These are phyloP conservation scores for Centropus unirufus DNA, from an alignment of 2,113 vertebrate genomes.

Conservation along the genomic window DNA sequence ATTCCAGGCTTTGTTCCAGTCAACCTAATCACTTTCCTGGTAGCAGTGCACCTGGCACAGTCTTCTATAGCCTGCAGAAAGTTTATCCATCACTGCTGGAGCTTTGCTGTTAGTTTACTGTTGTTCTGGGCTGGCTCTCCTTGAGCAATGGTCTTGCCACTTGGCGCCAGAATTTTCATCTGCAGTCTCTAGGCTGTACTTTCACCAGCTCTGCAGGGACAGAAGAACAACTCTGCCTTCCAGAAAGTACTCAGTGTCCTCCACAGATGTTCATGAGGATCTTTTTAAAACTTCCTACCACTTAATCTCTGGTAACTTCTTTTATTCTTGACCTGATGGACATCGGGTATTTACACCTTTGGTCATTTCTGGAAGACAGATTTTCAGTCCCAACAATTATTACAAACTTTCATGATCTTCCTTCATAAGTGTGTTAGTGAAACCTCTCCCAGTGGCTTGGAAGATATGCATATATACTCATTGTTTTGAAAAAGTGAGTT, in stretches of 20 bases:
- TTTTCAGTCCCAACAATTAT: background rate
- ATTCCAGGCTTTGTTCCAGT: constrained; percentile 17
- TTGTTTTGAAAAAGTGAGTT: background rate
- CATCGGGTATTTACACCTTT: background rate
- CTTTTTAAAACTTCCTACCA: background rate
- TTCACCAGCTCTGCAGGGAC: background rate
- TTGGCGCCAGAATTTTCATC: constrained; percentile 48
- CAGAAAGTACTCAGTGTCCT: constrained; percentile 31
- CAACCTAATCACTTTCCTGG: constrained; percentile 5
- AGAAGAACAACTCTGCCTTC: background rate
- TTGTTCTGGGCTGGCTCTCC: background rate
- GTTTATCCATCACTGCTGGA: background rate
- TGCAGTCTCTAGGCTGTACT: constrained; percentile 39
- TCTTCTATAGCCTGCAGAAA: constrained; percentile 14
- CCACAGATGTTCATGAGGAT: background rate
- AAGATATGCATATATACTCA: background rate
- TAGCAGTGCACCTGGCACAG: constrained; percentile 25
- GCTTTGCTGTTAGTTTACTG: background rate
- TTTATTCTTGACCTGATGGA: background rate
- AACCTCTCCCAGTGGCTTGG: background rate
- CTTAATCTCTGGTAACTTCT: background rate
- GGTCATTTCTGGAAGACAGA: background rate
- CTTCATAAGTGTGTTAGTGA: background rate
- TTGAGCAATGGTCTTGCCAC: background rate
- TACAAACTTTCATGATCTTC: background rate